phyloP scores from a whole-genome alignment of 1,140 invertebrate species.

The Melitaea cinxia region DNA sequence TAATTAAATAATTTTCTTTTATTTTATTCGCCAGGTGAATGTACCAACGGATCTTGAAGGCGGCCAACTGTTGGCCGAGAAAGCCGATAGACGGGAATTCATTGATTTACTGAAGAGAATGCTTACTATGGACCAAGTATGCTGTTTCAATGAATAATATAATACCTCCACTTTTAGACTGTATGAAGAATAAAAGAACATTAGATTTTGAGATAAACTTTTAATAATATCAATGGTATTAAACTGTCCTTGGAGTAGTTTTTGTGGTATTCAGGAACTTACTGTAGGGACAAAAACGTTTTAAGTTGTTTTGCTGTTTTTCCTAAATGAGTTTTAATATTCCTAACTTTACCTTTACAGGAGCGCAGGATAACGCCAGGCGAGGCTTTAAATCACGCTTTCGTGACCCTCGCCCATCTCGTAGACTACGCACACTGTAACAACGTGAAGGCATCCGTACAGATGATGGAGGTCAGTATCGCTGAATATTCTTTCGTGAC shows the following conservation, averaged over 20 bases:
- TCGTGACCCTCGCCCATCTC: constrained; percentile 95
- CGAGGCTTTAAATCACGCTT: constrained; percentile 97
- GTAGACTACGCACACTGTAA: constrained; percentile 98
- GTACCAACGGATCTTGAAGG: constrained; percentile 98
- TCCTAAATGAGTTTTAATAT: too few species aligned
- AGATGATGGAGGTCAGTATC: constrained; percentile 96
- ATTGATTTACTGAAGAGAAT: constrained; percentile 98
- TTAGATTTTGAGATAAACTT: too few species aligned
- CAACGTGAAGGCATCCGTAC: constrained; percentile 96
- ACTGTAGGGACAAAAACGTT: too few species aligned
- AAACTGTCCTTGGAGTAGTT: too few species aligned
- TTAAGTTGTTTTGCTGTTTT: too few species aligned
- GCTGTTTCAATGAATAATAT: constrained; percentile 9
- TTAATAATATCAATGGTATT: too few species aligned
- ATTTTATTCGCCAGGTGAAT: constrained; percentile 87
- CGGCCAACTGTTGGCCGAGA: constrained; percentile 96
- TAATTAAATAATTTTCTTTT: not conserved
- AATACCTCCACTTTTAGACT: too few species aligned
- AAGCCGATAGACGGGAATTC: constrained; percentile 97
- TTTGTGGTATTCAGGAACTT: too few species aligned
- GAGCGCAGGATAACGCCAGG: constrained; percentile 96
- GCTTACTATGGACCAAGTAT: constrained; percentile 97
- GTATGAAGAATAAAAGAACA: too few species aligned
- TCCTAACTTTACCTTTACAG: constrained; percentile 80
- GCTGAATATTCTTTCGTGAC: too few species aligned